phyloP scores from a whole-genome alignment of 37 sponge, comb jelly and placozoan genomes.

The Bolinopsis microptera region DNA sequence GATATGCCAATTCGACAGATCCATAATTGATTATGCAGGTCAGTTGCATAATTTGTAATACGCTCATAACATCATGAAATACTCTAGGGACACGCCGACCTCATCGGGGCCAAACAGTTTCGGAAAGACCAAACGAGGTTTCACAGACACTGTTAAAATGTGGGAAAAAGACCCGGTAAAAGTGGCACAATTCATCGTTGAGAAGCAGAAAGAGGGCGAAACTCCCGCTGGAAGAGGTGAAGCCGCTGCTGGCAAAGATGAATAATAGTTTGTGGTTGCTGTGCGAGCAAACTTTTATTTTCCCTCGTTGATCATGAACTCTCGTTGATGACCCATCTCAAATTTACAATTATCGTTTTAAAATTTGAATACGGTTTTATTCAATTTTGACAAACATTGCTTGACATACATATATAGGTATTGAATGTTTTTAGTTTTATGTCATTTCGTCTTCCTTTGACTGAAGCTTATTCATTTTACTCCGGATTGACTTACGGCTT shows the following conservation, averaged over 20 bases:
- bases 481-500: not conserved
- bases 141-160: constrained; percentile 58
- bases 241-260: too few species aligned
- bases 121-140: constrained; percentile 35
- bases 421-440: not conserved
- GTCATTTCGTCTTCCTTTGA: not conserved
- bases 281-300: not conserved
- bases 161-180: constrained; percentile 63
- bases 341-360: not conserved
- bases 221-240: not conserved
- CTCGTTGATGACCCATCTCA: not conserved
- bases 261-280: not conserved
- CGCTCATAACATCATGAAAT: too few species aligned
- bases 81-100: constrained; percentile 50
- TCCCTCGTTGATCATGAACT: not conserved
- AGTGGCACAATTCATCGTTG: constrained; percentile 56
- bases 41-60: too few species aligned
- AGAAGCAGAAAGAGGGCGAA: constrained; percentile 35
- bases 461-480: not conserved
- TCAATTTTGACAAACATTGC: not conserved
- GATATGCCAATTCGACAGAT: too few species aligned
- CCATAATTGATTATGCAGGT: too few species aligned
- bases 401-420: too few species aligned
- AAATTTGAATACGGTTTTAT: not conserved
- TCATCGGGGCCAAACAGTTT: constrained; percentile 59